Base-by-base conservation (phyloP, 2,113 vertebrate species). In the Columba livia region DNA sequence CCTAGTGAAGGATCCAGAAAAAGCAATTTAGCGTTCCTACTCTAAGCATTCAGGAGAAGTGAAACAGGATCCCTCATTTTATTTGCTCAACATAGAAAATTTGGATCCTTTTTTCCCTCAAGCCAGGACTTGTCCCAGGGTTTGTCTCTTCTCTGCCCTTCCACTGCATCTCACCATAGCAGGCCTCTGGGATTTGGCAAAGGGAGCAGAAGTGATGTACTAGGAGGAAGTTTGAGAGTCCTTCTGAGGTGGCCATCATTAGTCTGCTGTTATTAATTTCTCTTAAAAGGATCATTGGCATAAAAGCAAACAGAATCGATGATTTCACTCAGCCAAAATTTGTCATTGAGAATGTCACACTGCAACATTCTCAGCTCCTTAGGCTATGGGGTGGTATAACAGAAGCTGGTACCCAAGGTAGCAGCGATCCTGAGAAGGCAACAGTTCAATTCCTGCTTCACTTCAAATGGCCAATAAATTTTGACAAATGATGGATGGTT, bases 391-490 rank as follows among this genome's bases (percentile, higher is more conserved):
- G 9, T 66, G 47, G 23, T 56, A 31, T 36, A 74, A 26, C n/a
- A 78, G 38, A 56, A 74, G 23, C 32, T 32, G 0, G 0, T 24
- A 36, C 14, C 56, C 29, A 56, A 40, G 29, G 62, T 4, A 69
- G 54, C 2, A 3, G 16, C 3, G 5, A 26, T 88, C 51, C 71
- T 61, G 32, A 57, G n/a, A 70, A 57, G 17, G 12, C 56, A 85
- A 42, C 28, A 40, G 29, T 20, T 71, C 61, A 48, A 57, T 38
- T 79, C 51, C 56, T 53, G 12, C n/a, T 82, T 79, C 40, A 10
- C 15, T 90, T 85, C 36, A 85, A 51, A 70, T 38, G 34, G 56
- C 28, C 29, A 34, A 8, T 89, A 89, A 79, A 89, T 38, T 48
- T 75, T 71, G 28, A 17, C 10, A n/a, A 58, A 74, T 38, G 26